Evolutionary conservation across 2,113 vertebrate genomes (phyloP), one percentile per base, ranked within the genome.

Genomic region (Sarotherodon lohbergeri): DNA sequence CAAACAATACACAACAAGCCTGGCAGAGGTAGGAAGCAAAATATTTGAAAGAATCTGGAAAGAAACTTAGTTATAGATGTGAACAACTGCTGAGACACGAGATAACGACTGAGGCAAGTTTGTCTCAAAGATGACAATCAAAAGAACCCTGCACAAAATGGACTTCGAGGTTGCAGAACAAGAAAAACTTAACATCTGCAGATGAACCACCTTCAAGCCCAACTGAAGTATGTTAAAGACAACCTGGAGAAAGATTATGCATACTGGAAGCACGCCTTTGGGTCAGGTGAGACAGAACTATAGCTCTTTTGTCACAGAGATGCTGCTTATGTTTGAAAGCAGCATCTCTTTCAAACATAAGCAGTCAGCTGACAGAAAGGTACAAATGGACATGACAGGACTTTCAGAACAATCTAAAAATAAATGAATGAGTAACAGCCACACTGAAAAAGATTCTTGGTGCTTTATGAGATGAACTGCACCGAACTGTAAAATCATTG

Each of bases 281-380:
- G 59, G 17, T 66, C 61, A 66, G 61, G 32, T n/a, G 17, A 2
- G 32, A 66, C 17, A n/a, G 29, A 0, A 36, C 61, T 36, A 66
- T 1, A 66, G 17, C 9, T 66, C 4, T 36, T 66, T 66, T 36
- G 61, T 36, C 61, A 63, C 32, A 0, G 32, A 66, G 61, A 66
- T 7, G 32, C 61, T 66, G 61, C 61, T 66, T n/a, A 66, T 36
- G 17, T 36, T 36, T 66, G 61, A n/a, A 66, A 36, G 32, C 61
- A 36, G 17, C 57, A 61, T 61, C 57, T 61, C 57, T 34, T 61
- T 61, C 29, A 61, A 61, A 61, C 29, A 61, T 32, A 59, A 61
- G 29, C 57, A 61, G 57, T 61, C 57, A 61, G 57, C 57, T 61
- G 57, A 34, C 57, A 34, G 29, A 19, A 61, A 61, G 10, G 9